phyloP scores from a whole-genome alignment of 2,113 vertebrate species.

The Periophthalmus modestus region DNA sequence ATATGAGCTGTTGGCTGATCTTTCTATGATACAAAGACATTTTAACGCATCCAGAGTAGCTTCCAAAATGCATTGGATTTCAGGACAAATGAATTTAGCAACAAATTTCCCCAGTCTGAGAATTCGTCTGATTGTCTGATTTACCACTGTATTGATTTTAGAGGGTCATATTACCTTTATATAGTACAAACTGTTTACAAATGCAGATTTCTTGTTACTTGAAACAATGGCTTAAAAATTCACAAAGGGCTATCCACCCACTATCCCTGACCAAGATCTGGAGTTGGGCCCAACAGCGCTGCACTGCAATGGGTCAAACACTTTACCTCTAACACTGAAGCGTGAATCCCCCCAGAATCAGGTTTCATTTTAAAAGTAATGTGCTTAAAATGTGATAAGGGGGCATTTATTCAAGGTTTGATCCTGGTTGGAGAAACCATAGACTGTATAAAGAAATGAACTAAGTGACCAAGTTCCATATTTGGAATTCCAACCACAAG shows the following conservation, averaged over 20 bases:
- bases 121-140: background rate
- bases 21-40: constrained; percentile 28
- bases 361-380: too few species aligned
- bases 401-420: too few species aligned
- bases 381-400: too few species aligned
- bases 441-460: too few species aligned
- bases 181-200: background rate
- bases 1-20: constrained; percentile 37
- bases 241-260: background rate
- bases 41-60: background rate
- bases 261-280: too few species aligned
- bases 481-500: too few species aligned
- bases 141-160: background rate
- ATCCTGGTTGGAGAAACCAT: too few species aligned
- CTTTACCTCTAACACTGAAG: too few species aligned
- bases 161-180: background rate
- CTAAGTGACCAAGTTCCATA: too few species aligned
- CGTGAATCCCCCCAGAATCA: too few species aligned
- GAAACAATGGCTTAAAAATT: background rate
- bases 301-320: too few species aligned
- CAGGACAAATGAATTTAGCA: background rate
- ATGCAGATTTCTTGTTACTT: background rate
- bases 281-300: too few species aligned
- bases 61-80: constrained; percentile 10
- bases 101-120: background rate